Evolutionary conservation across 1,140 invertebrate genomes (phyloP).

Genomic region (Schlechtendalia chinensis): DNA sequence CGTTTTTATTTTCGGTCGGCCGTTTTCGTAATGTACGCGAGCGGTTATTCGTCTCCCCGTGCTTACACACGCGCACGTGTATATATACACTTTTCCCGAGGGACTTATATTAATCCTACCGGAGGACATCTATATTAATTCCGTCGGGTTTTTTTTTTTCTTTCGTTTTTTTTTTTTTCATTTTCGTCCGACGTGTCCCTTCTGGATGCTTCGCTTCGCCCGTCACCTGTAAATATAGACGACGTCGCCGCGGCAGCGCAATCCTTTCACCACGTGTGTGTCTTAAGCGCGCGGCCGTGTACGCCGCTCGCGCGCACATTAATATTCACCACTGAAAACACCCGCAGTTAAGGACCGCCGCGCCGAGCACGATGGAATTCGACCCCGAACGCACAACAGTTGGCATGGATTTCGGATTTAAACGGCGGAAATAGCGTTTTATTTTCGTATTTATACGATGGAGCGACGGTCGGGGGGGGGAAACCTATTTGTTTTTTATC

Average conservation of each 20-base stretch:
- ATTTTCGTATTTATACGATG: conserved; percentile 15
- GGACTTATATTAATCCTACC: conserved; percentile 34
- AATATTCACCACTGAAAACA: conserved; percentile 23
- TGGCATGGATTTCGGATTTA: conserved; percentile 44
- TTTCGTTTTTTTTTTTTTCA: too few species aligned
- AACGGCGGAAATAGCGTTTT: conserved; percentile 42
- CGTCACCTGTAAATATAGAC: conserved; percentile 41
- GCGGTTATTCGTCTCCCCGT: not conserved
- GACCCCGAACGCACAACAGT: conserved; percentile 32
- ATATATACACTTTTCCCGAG: not conserved
- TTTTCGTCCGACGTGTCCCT: not conserved
- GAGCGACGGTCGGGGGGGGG: not conserved
- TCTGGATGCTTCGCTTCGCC: not conserved
- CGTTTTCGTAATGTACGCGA: not conserved
- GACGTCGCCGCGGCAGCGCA: not conserved
- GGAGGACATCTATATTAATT: conserved; percentile 25
- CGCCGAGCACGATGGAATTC: not conserved
- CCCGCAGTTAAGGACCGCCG: not conserved
- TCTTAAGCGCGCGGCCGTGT: not conserved
- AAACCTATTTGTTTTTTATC: conserved; percentile 30
- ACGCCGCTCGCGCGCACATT: not conserved
- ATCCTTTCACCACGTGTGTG: conserved; percentile 39
- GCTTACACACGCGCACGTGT: not conserved
- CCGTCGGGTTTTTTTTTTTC: not conserved
- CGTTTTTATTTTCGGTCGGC: not conserved